Evolutionary conservation across 2,888 invertebrate species (phyloP).

Genomic region (Achlya flavicornis): DNA sequence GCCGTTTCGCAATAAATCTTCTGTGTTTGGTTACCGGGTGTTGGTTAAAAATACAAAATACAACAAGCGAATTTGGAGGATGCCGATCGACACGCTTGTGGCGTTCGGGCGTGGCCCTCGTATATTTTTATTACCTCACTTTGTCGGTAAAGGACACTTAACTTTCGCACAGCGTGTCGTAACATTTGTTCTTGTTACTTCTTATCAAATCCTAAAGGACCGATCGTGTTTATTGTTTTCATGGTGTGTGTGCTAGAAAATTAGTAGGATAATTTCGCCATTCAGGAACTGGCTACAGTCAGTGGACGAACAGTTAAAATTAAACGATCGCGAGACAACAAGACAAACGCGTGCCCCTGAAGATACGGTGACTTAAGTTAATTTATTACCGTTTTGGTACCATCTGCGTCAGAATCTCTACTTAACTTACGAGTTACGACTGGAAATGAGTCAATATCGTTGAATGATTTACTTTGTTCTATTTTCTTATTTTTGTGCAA

Average conservation of each 20-base stretch:
- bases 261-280: background rate
- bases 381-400: slow-evolving; percentile 65
- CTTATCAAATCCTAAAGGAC: slow-evolving; percentile 43
- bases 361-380: slow-evolving; percentile 47
- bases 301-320: slow-evolving; percentile 34
- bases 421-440: slow-evolving; percentile 57
- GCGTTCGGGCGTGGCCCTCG: slow-evolving; percentile 61
- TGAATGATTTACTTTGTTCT: slow-evolving; percentile 63
- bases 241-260: slow-evolving; percentile 9
- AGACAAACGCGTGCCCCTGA: slow-evolving; percentile 38
- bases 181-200: slow-evolving; percentile 51
- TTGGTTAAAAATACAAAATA: slow-evolving; percentile 60
- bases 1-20: slow-evolving; percentile 72
- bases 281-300: background rate
- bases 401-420: slow-evolving; percentile 64
- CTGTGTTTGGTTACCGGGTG: slow-evolving; percentile 75
- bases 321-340: slow-evolving; percentile 47
- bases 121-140: slow-evolving; percentile 69
- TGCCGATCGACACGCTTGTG: slow-evolving; percentile 62
- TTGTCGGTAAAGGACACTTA: slow-evolving; percentile 60
- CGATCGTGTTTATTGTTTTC: slow-evolving; percentile 35
- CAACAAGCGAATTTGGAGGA: slow-evolving; percentile 60
- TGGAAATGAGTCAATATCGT: slow-evolving; percentile 61
- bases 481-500: slow-evolving; percentile 36
- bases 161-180: slow-evolving; percentile 56